Percentiles rank a stretch among this genome's conserved stretches.
phyloP scores from a whole-genome alignment of 2,888 invertebrate species.

The Hypena proboscidalis region DNA sequence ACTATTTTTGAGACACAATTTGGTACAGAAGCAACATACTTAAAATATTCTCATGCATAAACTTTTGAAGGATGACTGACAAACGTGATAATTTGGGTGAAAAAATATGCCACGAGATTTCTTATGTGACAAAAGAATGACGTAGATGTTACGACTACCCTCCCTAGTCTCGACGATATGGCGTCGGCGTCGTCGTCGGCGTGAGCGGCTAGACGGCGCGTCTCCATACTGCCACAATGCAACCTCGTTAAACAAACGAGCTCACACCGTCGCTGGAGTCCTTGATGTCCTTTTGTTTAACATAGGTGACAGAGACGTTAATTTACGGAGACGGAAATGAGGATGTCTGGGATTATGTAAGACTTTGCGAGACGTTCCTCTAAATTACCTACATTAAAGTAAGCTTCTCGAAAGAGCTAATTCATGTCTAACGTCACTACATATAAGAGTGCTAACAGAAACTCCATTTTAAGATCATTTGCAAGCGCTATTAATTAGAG shows the following conservation, averaged over 20 bases:
- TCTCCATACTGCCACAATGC: conserved; percentile 61
- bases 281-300: conserved; percentile 48
- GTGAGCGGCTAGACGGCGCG: conserved; percentile 73
- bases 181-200: conserved; percentile 51
- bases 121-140: conserved; percentile 26
- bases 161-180: conserved; percentile 30
- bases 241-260: conserved; percentile 62
- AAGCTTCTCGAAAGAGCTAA: not conserved
- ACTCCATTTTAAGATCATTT: too few species aligned
- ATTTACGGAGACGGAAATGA: conserved; percentile 26
- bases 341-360: conserved; percentile 13
- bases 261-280: conserved; percentile 36
- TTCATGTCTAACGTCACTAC: not conserved
- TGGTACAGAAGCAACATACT: too few species aligned
- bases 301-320: conserved; percentile 23
- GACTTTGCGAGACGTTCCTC: not conserved
- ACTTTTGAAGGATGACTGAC: conserved; percentile 22
- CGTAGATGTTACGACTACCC: conserved; percentile 40
- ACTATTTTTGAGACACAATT: too few species aligned
- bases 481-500: too few species aligned
- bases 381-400: not conserved
- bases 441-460: too few species aligned
- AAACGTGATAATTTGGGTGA: conserved; percentile 19
- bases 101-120: conserved; percentile 22
- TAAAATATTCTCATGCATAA: too few species aligned